Conservation (phyloP, 2,797 vertebrate species). For the Periophthalmus magnuspinnatus region DNA sequence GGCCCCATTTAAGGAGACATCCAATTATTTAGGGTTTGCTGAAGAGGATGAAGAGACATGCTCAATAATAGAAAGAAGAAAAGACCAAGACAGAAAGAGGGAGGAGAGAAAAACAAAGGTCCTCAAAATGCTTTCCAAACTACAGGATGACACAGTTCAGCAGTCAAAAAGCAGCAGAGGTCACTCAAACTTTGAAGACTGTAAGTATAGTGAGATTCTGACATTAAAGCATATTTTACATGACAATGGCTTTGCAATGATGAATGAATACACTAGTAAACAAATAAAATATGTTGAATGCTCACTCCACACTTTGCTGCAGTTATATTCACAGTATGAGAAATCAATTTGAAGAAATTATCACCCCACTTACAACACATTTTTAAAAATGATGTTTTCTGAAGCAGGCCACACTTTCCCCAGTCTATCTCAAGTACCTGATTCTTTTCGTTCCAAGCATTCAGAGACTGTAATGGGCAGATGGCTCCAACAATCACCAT, state of each 20-base stretch:
- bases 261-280: background rate
- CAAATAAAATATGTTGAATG: background rate
- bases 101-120: slow-evolving; percentile 65
- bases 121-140: slow-evolving; percentile 69
- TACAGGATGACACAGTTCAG: slow-evolving; percentile 47
- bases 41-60: slow-evolving; percentile 14
- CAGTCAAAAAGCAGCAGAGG: slow-evolving; percentile 27
- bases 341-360: too few relatives aligned
- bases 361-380: too few relatives aligned
- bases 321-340: too few relatives aligned
- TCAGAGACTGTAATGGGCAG: background rate
- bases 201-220: slow-evolving; percentile 57
- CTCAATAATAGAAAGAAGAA: slow-evolving; percentile 16
- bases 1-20: slow-evolving; percentile 23
- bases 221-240: background rate
- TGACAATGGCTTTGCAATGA: background rate
- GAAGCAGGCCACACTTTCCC: slow-evolving; percentile 15
- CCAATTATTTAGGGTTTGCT: slow-evolving; percentile 24
- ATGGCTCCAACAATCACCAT: too few relatives aligned
- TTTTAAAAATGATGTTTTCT: background rate
- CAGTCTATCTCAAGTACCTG: slow-evolving; percentile 57
- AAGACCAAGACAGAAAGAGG: slow-evolving; percentile 35
- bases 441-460: slow-evolving; percentile 47
- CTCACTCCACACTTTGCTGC: background rate
- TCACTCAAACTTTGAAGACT: slow-evolving; percentile 70